A percentile compares a stretch with the other conserved stretches of the same genome.
These are phyloP conservation scores for Ibidorhyncha struthersii DNA, from an alignment of 2,113 vertebrate species.

Conservation along the genomic window DNA sequence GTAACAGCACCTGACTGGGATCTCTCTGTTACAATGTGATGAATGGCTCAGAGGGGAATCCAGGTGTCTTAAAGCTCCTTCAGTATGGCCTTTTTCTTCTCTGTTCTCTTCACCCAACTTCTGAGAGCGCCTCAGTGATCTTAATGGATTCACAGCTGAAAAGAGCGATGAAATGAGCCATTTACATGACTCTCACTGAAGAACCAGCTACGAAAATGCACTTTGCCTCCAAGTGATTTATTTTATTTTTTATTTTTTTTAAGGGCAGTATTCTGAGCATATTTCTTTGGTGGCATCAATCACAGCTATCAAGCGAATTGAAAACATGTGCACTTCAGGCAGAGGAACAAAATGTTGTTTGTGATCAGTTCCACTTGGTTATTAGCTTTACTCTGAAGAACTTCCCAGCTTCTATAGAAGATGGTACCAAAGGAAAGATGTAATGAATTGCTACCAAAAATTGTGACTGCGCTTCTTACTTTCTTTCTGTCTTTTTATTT, in stretches of 20 bases:
- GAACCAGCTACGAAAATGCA: not conserved
- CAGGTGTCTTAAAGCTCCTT: not conserved
- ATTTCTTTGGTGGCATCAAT: constrained; percentile 43
- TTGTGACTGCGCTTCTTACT: not conserved
- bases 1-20: not conserved
- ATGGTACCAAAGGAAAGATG: not conserved
- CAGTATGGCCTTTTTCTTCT: not conserved
- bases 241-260: not conserved
- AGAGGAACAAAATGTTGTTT: constrained; percentile 25
- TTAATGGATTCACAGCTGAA: not conserved
- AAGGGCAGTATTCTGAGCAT: constrained; percentile 5
- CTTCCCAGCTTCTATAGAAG: not conserved
- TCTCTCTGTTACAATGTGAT: not conserved
- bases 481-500: not conserved
- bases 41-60: not conserved
- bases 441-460: not conserved
- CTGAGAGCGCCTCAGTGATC: not conserved
- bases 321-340: constrained; percentile 54
- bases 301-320: constrained; percentile 37
- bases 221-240: not conserved
- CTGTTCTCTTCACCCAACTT: not conserved
- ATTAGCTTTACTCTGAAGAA: constrained; percentile 1
- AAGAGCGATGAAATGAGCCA: not conserved
- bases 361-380: constrained; percentile 29
- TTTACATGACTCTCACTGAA: constrained; percentile 1